Conservation (phyloP, 2,113 vertebrate genomes). For the Nesoenas mayeri region DNA sequence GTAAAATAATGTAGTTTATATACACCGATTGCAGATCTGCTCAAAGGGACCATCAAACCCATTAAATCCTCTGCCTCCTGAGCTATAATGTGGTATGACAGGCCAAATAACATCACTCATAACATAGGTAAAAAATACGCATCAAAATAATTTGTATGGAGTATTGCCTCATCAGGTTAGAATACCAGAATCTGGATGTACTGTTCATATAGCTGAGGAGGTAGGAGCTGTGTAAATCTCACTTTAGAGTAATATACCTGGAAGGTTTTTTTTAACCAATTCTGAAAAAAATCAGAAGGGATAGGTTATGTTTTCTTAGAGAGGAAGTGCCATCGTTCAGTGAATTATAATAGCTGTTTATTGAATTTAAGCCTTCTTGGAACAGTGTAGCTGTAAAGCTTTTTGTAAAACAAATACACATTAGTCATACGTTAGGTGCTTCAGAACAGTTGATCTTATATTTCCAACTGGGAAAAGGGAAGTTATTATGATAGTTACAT, state of each 20-base stretch:
- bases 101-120: slow-evolving; percentile 17
- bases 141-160: slow-evolving; percentile 19
- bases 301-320: slow-evolving; percentile 45
- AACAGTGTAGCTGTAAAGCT: slow-evolving; percentile 36
- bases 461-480: slow-evolving; percentile 36
- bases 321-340: slow-evolving; percentile 37
- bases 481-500: slow-evolving; percentile 58
- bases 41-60: neutral
- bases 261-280: slow-evolving; percentile 29
- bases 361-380: slow-evolving; percentile 63
- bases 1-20: neutral
- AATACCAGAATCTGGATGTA: neutral
- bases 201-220: neutral
- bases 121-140: neutral
- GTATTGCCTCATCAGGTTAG: neutral
- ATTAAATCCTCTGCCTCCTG: slow-evolving; percentile 8
- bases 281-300: slow-evolving; percentile 54
- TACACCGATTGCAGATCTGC: neutral
- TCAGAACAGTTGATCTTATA: slow-evolving; percentile 42
- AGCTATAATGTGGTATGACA: neutral
- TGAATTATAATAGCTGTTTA: slow-evolving; percentile 62
- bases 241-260: slow-evolving; percentile 30
- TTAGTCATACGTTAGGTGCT: slow-evolving; percentile 57
- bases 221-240: slow-evolving; percentile 42
- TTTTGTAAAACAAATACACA: slow-evolving; percentile 53